A percentile compares a stretch with the other conserved stretches of the same genome.
Conservation (phyloP, 2,113 vertebrate species). For the Sinocyclocheilus grahami region DNA sequence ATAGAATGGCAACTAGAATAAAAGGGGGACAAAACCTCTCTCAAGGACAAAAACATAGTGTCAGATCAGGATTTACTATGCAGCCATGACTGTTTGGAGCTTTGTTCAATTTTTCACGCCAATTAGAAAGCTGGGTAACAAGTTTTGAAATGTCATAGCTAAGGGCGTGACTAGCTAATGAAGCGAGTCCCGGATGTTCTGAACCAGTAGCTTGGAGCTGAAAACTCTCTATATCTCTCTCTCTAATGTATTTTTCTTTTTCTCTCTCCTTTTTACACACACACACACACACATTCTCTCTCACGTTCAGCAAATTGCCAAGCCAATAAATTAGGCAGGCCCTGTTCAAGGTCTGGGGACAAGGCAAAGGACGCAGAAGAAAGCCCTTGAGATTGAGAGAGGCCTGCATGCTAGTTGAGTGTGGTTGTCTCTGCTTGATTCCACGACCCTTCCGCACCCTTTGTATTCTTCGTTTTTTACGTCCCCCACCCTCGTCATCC, state of each 20-base stretch:
- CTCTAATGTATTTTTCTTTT: neutral
- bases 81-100: conserved; percentile 48
- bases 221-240: conserved; percentile 45
- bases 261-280: neutral
- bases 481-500: conserved; percentile 33
- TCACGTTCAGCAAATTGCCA: conserved; percentile 69
- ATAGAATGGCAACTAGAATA: neutral
- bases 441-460: conserved; percentile 56
- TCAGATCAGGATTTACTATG: conserved; percentile 55
- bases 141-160: conserved; percentile 76
- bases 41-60: conserved; percentile 27
- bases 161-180: conserved; percentile 74
- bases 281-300: neutral
- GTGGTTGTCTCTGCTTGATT: conserved; percentile 62
- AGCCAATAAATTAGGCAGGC: conserved; percentile 71
- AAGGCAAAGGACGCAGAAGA: conserved; percentile 63
- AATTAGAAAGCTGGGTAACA: conserved; percentile 69
- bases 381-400: conserved; percentile 61
- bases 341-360: conserved; percentile 65
- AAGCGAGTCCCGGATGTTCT: conserved; percentile 70
- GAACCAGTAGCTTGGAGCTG: conserved; percentile 61
- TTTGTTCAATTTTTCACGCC: conserved; percentile 68
- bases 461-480: conserved; percentile 42
- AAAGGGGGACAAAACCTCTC: neutral
- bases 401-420: conserved; percentile 34